Base-by-base conservation (phyloP, 2,888 invertebrate genomes). In the Apantesis nais region DNA sequence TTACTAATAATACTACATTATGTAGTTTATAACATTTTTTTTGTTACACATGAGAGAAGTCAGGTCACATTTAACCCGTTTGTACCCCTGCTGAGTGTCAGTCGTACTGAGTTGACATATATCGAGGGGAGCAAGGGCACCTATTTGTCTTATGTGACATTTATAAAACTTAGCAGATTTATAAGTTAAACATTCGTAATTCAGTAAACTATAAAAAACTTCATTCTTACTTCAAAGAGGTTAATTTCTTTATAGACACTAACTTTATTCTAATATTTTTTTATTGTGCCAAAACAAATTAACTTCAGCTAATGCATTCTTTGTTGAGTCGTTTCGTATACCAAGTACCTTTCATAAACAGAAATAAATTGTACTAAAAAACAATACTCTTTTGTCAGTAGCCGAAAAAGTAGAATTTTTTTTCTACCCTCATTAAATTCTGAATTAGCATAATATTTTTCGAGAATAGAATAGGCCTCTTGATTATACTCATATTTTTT, bases 311-410 rank as follows among this genome's bases (percentile, higher is more conserved):
- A 62, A 55, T 22, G 62, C 62, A 55, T 39, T 52, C 34, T 39
- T 29, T 58, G 48, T 22, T 60, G 58, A 67, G 41, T 60, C 44
- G 41, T 67, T 67, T 67, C 60, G 66, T 67, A 31, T 14, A n/a
- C 1, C 25, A 25, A 52, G 52, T 37, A 48, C 52, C 41, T 52
- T 52, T 52, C 65, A 65, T 7, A 44, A 63, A 63, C 63, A 63
- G 63, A 22, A 29, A n/a, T n/a, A n/a, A n/a, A n/a, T n/a, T n/a
- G n/a, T n/a, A n/a, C n/a, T n/a, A n/a, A n/a, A n/a, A n/a, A n/a
- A n/a, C n/a, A n/a, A n/a, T n/a, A n/a, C n/a, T n/a, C n/a, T n/a
- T n/a, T n/a, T n/a, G n/a, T n/a, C n/a, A n/a, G n/a, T n/a, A n/a
- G n/a, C n/a, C n/a, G n/a, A n/a, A n/a, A n/a, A n/a, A n/a, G n/a